Evolutionary conservation across 2,797 vertebrate genomes (phyloP), one percentile per base, ranked within the genome.

Genomic region (Macroramphosus scolopax): DNA sequence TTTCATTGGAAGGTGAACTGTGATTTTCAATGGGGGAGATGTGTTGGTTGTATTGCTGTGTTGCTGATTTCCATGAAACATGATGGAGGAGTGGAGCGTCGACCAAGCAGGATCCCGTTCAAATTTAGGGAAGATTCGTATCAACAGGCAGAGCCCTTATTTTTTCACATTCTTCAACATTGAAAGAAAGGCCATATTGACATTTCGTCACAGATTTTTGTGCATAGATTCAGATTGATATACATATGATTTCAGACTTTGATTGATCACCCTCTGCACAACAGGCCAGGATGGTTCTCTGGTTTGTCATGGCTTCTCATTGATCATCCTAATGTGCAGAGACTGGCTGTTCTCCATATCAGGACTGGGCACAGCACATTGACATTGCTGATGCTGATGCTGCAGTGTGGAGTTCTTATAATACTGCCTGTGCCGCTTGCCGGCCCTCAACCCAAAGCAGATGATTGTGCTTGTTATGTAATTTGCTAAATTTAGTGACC

Each of bases 381-480:
- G 68, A 75, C 65, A 64, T 48, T 35, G 65, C 67, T 75, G 77
- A 67, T 44, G 40, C 63, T 68, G 72, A 67, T 44, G 40, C 63
- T 68, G 72, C 63, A 64, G 36, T 4, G 58, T 53, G 48, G 39
- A 63, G 65, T 57, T 64, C 31, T 29, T 47, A 65, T 66, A 53
- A 58, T 25, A 35, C 50, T 54, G 73, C 51, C 54, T 39, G 38
- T 34, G 53, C 67, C 45, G 58, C 46, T 52, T 17, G 28, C 35
- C 50, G 48, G 44, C 51, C 59, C 51, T 66, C 41, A 28, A 50
- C 66, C 55, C 47, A 56, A 15, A 63, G 59, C 67, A 74, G 70
- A 68, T 73, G 30, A 81, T 63, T 75, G 62, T 61, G 60, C 59
- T 65, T 13, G 8, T 55, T 75, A 61, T 58, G 53, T 67, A 72